Conservation (phyloP, 2,888 invertebrate species). For the Rhamphomyia laevipes region DNA sequence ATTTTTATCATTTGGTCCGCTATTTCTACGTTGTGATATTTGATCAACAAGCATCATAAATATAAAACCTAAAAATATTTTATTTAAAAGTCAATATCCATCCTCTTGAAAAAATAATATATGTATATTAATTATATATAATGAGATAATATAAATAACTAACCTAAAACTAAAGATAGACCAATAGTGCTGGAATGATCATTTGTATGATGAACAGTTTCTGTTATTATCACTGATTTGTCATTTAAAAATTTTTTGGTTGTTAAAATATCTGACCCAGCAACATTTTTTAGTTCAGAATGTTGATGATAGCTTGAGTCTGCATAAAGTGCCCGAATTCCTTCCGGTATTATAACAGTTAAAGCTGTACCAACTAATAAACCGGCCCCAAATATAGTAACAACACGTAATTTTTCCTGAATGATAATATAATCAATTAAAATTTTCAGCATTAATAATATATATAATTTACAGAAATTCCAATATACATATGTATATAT, state of each 20-base stretch:
- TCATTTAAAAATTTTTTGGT: constrained; percentile 43
- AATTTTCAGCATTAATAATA: no score
- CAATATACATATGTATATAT: neutral
- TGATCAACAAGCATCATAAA: constrained; percentile 97
- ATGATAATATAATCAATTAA: constrained; percentile 23
- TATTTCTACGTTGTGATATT: constrained; percentile 44
- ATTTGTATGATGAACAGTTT: constrained; percentile 9
- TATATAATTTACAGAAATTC: neutral
- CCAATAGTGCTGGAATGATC: constrained; percentile 55
- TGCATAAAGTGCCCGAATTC: constrained; percentile 69
- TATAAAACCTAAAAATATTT: constrained; percentile 70
- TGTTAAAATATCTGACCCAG: neutral
- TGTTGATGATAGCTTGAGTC: constrained; percentile 22
- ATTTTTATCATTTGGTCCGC: constrained; percentile 51
- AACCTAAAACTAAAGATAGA: constrained; percentile 74
- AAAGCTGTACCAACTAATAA: constrained; percentile 93
- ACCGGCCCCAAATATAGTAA: constrained; percentile 94
- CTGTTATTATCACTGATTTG: constrained; percentile 26
- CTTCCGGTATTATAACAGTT: constrained; percentile 97
- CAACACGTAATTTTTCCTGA: constrained; percentile 84
- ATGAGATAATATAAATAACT: constrained; percentile 7
- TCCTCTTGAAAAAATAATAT: no score
- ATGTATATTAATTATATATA: no score
- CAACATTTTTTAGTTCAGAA: neutral
- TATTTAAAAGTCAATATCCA: no score